Conservation (phyloP, 2,888 invertebrate genomes). For the Tetramorium bicarinatum region DNA sequence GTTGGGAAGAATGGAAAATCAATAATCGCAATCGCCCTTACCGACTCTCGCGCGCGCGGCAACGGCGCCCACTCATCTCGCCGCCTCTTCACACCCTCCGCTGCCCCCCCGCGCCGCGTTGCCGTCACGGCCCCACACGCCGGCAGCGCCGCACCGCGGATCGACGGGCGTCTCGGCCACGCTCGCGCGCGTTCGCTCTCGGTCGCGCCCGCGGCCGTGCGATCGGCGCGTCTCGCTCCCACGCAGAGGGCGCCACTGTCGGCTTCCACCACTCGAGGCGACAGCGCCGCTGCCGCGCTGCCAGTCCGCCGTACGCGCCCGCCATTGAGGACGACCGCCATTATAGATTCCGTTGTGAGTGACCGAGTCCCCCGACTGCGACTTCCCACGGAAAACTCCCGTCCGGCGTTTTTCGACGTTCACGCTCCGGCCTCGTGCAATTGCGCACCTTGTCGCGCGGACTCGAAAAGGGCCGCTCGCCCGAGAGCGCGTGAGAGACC, state of each 20-base stretch:
- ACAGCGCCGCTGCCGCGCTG: conserved; percentile 47
- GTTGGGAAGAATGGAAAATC: conserved; percentile 78
- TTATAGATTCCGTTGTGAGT: conserved; percentile 85
- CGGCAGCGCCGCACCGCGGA: not conserved
- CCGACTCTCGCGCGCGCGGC: conserved; percentile 75
- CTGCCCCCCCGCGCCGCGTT: not conserved
- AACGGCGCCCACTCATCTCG: conserved; percentile 68
- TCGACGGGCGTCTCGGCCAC: conserved; percentile 4
- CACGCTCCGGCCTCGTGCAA: not conserved
- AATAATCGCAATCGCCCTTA: conserved; percentile 83
- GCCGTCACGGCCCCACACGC: not conserved
- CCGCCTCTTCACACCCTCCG: not conserved
- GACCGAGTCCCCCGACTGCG: conserved; percentile 78
- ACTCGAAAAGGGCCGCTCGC: conserved; percentile 11
- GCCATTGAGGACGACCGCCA: conserved; percentile 76
- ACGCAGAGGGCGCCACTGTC: not conserved
- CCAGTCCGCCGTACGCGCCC: conserved; percentile 62
- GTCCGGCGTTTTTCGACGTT: conserved; percentile 8
- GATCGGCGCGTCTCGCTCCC: not conserved
- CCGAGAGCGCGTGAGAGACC: not conserved
- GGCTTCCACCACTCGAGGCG: not conserved
- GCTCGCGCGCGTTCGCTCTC: not conserved
- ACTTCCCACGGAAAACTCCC: conserved; percentile 41
- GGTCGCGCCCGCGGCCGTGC: not conserved
- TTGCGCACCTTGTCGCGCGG: not conserved